Conservation (phyloP, 2,797 vertebrate genomes). For the Mionectes olivaceus region DNA sequence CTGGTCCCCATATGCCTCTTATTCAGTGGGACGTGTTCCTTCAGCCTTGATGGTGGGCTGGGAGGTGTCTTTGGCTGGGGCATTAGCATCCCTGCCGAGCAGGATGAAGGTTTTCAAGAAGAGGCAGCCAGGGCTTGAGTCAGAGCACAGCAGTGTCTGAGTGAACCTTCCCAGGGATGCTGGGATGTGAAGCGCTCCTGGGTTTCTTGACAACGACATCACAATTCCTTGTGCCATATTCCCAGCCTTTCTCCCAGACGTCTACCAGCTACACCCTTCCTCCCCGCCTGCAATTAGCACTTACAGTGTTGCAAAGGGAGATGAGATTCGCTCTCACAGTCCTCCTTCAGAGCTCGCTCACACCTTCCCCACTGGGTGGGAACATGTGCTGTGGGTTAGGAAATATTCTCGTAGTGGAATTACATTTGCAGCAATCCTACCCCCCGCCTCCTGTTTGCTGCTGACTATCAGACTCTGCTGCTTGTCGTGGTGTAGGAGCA, state of each 20-base stretch:
- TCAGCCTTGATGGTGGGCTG: neutral
- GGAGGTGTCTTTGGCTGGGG: neutral
- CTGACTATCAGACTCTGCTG: neutral
- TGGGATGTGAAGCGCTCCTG: neutral
- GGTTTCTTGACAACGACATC: neutral
- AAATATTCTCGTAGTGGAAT: neutral
- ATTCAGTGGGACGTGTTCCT: neutral
- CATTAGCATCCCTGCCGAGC: neutral
- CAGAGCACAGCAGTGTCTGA: neutral
- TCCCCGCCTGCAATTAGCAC: slow-evolving; percentile 56
- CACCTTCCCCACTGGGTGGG: slow-evolving; percentile 62
- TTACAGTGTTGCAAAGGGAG: slow-evolving; percentile 22
- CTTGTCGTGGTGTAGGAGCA: neutral
- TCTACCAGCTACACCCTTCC: slow-evolving; percentile 51
- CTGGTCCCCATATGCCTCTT: neutral
- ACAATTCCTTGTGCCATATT: neutral
- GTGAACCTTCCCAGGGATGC: neutral
- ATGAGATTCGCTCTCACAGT: slow-evolving; percentile 13
- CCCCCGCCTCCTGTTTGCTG: neutral
- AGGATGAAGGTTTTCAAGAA: rapidly evolving
- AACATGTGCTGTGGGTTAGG: slow-evolving; percentile 24
- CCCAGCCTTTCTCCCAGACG: slow-evolving; percentile 9
- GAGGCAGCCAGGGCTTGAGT: neutral
- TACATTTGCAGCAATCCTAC: slow-evolving; percentile 38
- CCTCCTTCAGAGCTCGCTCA: slow-evolving; percentile 45